phyloP scores from a whole-genome alignment of 2,888 invertebrate species.

The Drosophila birchii region DNA sequence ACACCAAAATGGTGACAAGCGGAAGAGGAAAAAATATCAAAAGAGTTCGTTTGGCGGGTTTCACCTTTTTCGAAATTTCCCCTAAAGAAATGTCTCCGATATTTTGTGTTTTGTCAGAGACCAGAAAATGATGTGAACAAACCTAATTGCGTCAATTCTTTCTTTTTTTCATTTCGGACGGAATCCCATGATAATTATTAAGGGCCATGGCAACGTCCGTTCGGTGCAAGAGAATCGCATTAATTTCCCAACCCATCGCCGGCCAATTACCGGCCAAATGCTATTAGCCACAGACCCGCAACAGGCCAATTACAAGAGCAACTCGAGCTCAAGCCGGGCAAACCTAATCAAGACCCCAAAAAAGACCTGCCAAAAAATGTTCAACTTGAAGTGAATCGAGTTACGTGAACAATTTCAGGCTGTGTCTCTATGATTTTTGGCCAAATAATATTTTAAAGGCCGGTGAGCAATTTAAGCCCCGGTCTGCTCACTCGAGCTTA shows the following conservation, averaged over 20 bases:
- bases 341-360: constrained; percentile 47
- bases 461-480: constrained; percentile 59
- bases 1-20: constrained; percentile 15
- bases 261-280: constrained; percentile 71
- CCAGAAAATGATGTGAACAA: constrained; percentile 38
- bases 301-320: constrained; percentile 52
- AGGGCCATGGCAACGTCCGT: constrained; percentile 48
- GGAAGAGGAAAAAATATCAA: constrained; percentile 12
- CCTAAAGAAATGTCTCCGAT: constrained; percentile 25
- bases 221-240: constrained; percentile 46
- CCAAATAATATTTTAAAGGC: constrained; percentile 72
- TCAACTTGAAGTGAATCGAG: constrained; percentile 45
- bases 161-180: constrained; percentile 10
- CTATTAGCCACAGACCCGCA: constrained; percentile 65
- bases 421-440: constrained; percentile 54
- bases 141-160: constrained; percentile 37
- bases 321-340: constrained; percentile 14
- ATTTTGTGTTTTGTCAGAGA: constrained; percentile 6
- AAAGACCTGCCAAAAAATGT: constrained; percentile 36
- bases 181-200: constrained; percentile 46
- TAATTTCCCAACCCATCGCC: constrained; percentile 45
- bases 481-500: constrained; percentile 28
- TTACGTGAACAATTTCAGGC: constrained; percentile 55
- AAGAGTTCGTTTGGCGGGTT: constrained; percentile 23
- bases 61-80: constrained; percentile 27